Conservation (phyloP, 2,797 vertebrate species). For the Zalophus californianus region DNA sequence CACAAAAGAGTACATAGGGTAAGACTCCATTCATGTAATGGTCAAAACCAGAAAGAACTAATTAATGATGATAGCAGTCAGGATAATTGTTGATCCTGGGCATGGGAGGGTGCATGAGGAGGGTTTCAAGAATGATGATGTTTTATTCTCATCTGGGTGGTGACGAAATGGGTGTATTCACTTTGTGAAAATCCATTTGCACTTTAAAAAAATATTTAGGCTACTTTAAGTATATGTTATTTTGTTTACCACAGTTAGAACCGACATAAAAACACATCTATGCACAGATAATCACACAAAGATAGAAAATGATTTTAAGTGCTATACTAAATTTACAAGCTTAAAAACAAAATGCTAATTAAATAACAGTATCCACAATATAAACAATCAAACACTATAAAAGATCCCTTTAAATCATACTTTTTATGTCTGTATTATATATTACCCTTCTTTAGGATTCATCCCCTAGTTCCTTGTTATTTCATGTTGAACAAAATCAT, state of each 20-base stretch:
- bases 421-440: background rate
- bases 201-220: background rate
- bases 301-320: background rate
- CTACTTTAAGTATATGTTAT: background rate
- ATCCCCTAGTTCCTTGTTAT: background rate
- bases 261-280: background rate
- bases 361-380: background rate
- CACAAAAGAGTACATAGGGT: background rate
- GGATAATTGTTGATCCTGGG: background rate
- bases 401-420: background rate
- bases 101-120: background rate
- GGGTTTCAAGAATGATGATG: background rate
- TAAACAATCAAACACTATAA: background rate
- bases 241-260: background rate
- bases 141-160: background rate
- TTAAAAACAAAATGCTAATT: conserved; percentile 7
- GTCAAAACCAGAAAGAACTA: background rate
- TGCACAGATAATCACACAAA: background rate
- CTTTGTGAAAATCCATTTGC: background rate
- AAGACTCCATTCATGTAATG: background rate
- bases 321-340: background rate
- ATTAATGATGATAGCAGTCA: background rate
- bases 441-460: background rate
- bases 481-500: background rate
- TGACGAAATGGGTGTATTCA: background rate